Evolutionary conservation across 2,797 vertebrate species (phyloP).

Genomic region (Botia kubotai): DNA sequence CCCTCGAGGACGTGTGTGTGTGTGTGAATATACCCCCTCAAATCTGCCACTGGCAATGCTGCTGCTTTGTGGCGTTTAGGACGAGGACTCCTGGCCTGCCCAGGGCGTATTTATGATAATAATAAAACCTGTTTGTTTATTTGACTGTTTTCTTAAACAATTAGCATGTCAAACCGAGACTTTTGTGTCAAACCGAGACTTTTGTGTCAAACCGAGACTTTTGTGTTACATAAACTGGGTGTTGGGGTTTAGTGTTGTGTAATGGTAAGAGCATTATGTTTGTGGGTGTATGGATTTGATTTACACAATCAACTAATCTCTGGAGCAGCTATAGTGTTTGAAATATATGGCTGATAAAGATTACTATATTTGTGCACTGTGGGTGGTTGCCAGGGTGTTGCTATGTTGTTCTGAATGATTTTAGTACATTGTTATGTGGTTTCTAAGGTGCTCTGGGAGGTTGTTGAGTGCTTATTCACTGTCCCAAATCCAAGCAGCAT

Average conservation of each 20-base stretch:
- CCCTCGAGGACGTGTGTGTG: constrained; percentile 50
- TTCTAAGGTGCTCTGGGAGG: too few species aligned
- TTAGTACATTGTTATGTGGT: background rate
- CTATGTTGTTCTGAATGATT: background rate
- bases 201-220: constrained; percentile 74
- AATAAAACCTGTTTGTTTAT: constrained; percentile 80
- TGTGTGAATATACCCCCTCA: constrained; percentile 55
- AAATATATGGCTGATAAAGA: too few species aligned
- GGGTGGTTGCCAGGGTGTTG: background rate
- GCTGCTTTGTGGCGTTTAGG: constrained; percentile 72
- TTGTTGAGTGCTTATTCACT: background rate
- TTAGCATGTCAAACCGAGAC: constrained; percentile 68
- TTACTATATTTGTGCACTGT: background rate
- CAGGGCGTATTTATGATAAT: constrained; percentile 76
- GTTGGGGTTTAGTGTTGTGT: constrained; percentile 65
- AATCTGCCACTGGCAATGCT: constrained; percentile 54
- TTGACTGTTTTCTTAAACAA: constrained; percentile 78
- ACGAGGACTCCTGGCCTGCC: constrained; percentile 71
- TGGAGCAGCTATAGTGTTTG: too few species aligned
- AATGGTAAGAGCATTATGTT: constrained; percentile 16
- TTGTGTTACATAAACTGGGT: constrained; percentile 78
- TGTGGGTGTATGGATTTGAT: constrained; percentile 10
- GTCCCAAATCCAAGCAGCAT: background rate
- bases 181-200: constrained; percentile 68
- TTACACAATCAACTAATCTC: constrained; percentile 1